phyloP scores from a whole-genome alignment of 2,113 vertebrate genomes.

The Oryzias melastigma region DNA sequence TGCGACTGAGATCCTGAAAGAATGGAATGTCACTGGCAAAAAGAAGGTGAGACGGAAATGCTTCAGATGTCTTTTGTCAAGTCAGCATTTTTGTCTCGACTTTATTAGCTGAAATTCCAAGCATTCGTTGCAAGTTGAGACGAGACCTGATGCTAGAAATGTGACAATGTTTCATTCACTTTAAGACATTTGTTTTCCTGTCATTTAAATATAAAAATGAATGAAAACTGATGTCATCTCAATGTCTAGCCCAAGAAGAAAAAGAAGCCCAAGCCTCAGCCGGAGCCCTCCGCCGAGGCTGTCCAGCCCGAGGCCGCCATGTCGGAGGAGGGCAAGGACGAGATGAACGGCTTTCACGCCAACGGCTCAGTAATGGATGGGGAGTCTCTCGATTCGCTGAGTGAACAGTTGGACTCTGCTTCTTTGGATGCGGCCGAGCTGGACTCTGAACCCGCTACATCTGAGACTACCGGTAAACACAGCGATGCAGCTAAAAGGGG shows the following conservation, averaged over 20 bases:
- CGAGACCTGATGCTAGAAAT: no score
- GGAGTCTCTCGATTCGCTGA: constrained; percentile 90
- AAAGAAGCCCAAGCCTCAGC: constrained; percentile 91
- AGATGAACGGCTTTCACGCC: constrained; percentile 88
- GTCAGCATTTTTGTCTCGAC: not conserved
- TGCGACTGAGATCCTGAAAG: constrained; percentile 90
- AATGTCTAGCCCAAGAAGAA: constrained; percentile 86
- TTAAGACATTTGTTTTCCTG: not conserved
- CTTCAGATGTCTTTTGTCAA: not conserved
- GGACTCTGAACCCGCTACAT: constrained; percentile 77
- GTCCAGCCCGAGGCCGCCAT: constrained; percentile 53
- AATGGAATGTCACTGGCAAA: constrained; percentile 94
- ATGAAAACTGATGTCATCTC: constrained; percentile 5
- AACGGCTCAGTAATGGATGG: constrained; percentile 85
- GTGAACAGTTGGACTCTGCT: constrained; percentile 88
- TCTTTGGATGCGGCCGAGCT: constrained; percentile 87
- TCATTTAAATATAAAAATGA: not conserved
- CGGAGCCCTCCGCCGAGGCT: constrained; percentile 67
- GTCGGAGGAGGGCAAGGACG: constrained; percentile 72
- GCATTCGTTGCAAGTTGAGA: no score
- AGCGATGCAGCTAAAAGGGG: not conserved
- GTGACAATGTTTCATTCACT: no score
- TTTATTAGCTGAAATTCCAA: no score
- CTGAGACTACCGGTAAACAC: constrained; percentile 78
- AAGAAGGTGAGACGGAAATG: constrained; percentile 83